These are phyloP conservation scores for Acanthopleura granulata DNA, from an alignment of 2,888 invertebrate species.

Conservation along the genomic window DNA sequence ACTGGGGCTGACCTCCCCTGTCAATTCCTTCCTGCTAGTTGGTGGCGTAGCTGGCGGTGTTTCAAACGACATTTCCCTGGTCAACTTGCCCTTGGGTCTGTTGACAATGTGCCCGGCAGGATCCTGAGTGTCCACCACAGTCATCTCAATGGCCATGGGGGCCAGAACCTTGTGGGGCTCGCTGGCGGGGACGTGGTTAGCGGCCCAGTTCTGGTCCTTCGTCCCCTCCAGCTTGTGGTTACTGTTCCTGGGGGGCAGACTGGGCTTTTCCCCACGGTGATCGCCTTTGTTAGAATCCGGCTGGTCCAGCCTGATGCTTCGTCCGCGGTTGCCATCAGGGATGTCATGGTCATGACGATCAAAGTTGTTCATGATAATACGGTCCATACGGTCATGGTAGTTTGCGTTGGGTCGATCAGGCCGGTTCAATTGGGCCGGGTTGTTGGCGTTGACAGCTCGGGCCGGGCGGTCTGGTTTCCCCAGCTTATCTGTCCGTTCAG, in stretches of 20 bases:
- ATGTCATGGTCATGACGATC: not conserved
- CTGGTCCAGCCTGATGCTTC: not conserved
- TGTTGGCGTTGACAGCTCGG: not conserved
- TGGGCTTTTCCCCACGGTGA: not conserved
- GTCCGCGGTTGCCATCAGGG: not conserved
- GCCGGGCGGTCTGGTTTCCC: not conserved
- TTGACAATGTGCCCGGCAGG: not conserved
- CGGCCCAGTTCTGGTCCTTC: not conserved
- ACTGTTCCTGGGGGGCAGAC: not conserved
- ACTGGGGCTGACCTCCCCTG: conserved; percentile 21
- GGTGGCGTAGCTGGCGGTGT: conserved; percentile 58
- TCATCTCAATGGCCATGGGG: not conserved
- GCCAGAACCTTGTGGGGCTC: not conserved
- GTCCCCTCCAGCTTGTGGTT: not conserved
- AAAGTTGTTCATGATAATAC: not conserved
- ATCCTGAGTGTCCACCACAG: not conserved
- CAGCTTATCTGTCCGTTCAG: conserved; percentile 5
- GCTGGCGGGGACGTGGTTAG: not conserved
- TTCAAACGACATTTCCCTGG: conserved; percentile 43
- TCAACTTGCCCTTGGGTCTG: not conserved
- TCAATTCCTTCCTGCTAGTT: conserved; percentile 28
- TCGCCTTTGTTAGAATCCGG: not conserved
- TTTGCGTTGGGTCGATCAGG: not conserved
- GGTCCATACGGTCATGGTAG: not conserved
- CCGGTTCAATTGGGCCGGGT: not conserved